phyloP scores from a whole-genome alignment of 2,888 invertebrate genomes.

The Drepanosiphum platanoidis region DNA sequence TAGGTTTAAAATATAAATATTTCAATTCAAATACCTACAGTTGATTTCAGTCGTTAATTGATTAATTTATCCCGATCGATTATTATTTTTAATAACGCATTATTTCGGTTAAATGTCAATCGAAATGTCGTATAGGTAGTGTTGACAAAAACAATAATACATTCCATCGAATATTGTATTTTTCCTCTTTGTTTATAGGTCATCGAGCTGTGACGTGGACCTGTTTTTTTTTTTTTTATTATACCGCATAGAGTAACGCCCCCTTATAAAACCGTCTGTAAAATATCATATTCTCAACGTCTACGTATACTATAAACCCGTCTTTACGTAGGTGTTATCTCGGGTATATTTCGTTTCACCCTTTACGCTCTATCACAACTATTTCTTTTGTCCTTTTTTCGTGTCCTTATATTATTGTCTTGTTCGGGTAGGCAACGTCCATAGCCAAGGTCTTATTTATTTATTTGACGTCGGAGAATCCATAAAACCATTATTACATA shows the following conservation, averaged over 20 bases:
- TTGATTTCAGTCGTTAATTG: background rate
- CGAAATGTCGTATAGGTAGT: background rate
- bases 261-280: slow-evolving; percentile 7
- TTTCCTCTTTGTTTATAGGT: slow-evolving; percentile 6
- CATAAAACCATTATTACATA: background rate
- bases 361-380: background rate
- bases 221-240: slow-evolving; percentile 43
- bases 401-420: slow-evolving; percentile 24
- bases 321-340: background rate
- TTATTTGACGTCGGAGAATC: background rate
- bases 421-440: slow-evolving; percentile 16
- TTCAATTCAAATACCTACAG: too few relatives aligned
- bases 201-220: slow-evolving; percentile 24
- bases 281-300: slow-evolving; percentile 34
- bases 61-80: background rate
- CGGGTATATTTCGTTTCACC: slow-evolving; percentile 38
- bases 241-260: slow-evolving; percentile 11
- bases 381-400: slow-evolving; percentile 47
- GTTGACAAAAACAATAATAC: background rate
- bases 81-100: background rate
- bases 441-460: background rate
- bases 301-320: background rate
- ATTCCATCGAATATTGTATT: background rate
- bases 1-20: background rate
- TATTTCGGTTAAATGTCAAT: background rate